Conservation (phyloP, 2,113 vertebrate species). For the Urocolius indicus region DNA sequence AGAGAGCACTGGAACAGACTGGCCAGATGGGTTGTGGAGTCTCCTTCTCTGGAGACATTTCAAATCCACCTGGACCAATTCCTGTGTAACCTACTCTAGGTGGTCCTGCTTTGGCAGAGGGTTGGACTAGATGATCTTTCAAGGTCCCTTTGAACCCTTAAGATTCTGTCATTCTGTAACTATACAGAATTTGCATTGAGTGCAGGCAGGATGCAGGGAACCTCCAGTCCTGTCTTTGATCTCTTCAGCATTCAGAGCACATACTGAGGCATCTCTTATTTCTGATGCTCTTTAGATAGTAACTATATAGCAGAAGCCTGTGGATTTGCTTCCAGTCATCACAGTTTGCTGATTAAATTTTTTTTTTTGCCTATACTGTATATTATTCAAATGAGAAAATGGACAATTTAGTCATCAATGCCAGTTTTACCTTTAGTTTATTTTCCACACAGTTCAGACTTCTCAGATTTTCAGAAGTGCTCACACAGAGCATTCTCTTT, state of each 20-base stretch:
- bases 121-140: too few relatives aligned
- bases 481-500: neutral
- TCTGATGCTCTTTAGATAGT: neutral
- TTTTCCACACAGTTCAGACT: neutral
- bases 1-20: too few relatives aligned
- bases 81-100: too few relatives aligned
- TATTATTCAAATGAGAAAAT: neutral
- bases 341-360: neutral
- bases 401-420: neutral
- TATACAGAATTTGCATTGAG: neutral
- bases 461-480: neutral
- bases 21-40: too few relatives aligned
- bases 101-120: too few relatives aligned
- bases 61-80: too few relatives aligned
- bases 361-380: neutral
- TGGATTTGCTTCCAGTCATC: neutral
- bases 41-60: too few relatives aligned
- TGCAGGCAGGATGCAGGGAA: neutral
- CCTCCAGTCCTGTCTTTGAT: neutral
- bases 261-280: neutral
- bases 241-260: neutral
- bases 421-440: fast-evolving
- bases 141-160: too few relatives aligned
- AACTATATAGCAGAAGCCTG: neutral
- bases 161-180: too few relatives aligned